Evolutionary conservation across 53 echinoderm and acorn worm genomes (phyloP), one percentile per base, ranked within the genome.

Genomic region (Luidia sarsii): DNA sequence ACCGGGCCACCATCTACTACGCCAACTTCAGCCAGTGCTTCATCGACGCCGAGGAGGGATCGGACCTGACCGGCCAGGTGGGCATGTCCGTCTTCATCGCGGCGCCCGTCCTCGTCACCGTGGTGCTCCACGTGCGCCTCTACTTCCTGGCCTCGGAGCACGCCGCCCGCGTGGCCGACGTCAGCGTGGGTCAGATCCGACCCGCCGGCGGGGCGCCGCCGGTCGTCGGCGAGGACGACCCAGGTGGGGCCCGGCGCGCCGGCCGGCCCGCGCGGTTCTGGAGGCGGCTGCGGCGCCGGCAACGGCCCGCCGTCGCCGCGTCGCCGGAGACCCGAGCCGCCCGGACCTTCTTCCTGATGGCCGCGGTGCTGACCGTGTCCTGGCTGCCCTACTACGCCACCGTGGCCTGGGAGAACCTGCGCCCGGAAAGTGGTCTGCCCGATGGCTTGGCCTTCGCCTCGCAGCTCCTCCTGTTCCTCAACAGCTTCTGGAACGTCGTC

Each of bases 401-500:
- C 10, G 46, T 77, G 11, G 29, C 77, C 18, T 77, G 77, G 77
- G 77, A 77, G 48, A 77, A 77, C 46, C 43, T 77, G 19, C 77
- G 31, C 8, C 4, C 19, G 3, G 77, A 77, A 18, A 54, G 45
- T 27, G 45, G 45, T 27, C 46, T 77, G 4, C 77, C 77, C 14
- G 60, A 59, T 28, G 46, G 60, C 4, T 14, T 59, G 46, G 77
- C 77, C 46, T 77, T 61, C 33, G 2, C 19, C 4, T 77, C 77
- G 3, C 77, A 77, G 60, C 27, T 77, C 7, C 77, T 77, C 31
- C 48, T 77, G n/a, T 48, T 77, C 32, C 60, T 77, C 5, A 77
- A 77, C 77, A 77, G 77, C 43, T 9, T 77, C 29, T 77, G 77
- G 77, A 77, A 77, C 61, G 77, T 77, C 33, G 20, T 77, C 77